These are phyloP conservation scores for Oryzias curvinotus DNA, from an alignment of 2,113 vertebrate species.

Conservation along the genomic window DNA sequence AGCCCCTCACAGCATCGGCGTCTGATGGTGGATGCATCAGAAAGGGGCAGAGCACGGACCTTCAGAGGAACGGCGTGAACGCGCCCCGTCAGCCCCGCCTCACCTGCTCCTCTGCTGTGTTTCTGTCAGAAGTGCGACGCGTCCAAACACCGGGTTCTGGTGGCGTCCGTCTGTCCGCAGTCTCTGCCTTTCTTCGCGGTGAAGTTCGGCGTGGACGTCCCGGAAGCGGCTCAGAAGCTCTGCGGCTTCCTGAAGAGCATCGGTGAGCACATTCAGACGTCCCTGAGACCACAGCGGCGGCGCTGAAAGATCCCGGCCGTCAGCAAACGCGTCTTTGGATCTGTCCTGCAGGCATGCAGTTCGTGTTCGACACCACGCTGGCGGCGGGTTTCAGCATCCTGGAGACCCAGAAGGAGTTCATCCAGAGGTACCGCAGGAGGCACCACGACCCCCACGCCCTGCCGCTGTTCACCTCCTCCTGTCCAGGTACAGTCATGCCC, in stretches of 20 bases:
- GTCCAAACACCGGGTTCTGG: conserved; percentile 75
- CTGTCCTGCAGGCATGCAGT: conserved; percentile 81
- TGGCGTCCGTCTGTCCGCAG: conserved; percentile 75
- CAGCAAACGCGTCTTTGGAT: not conserved
- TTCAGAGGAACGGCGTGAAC: too few species aligned
- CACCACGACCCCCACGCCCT: conserved; percentile 84
- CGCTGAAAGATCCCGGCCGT: too few species aligned
- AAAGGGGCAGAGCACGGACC: too few species aligned
- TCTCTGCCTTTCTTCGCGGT: conserved; percentile 86
- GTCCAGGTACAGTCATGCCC: conserved; percentile 81
- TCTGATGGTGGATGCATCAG: too few species aligned
- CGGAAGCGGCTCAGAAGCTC: conserved; percentile 86
- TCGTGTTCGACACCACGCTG: conserved; percentile 89
- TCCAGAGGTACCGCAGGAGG: conserved; percentile 85
- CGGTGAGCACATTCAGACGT: conserved; percentile 74
- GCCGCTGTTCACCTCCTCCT: conserved; percentile 97
- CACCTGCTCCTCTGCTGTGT: not conserved
- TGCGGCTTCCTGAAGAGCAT: conserved; percentile 92
- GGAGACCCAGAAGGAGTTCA: conserved; percentile 93
- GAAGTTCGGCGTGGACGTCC: conserved; percentile 85
- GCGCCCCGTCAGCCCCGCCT: too few species aligned
- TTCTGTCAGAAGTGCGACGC: conserved; percentile 74
- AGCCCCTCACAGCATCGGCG: too few species aligned
- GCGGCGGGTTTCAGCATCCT: conserved; percentile 93
- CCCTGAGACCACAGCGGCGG: too few species aligned